Conservation (phyloP, 1,140 invertebrate species). For the Gerris buenoi region DNA sequence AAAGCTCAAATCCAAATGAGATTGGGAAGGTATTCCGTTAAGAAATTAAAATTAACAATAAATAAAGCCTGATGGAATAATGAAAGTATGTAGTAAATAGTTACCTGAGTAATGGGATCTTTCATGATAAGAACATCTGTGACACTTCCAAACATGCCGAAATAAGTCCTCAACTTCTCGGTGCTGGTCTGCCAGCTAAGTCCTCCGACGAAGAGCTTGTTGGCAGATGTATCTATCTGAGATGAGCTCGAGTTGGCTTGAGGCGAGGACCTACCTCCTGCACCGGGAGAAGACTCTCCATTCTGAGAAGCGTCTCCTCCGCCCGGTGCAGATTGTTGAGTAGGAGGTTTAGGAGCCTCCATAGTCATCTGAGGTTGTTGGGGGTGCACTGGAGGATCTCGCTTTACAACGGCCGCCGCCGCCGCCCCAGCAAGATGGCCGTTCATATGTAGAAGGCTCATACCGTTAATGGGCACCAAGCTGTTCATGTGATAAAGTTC, state of each 20-base stretch:
- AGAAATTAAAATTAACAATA: no score
- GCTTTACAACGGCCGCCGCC: constrained; percentile 9
- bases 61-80: no score
- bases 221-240: constrained; percentile 52
- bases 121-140: constrained; percentile 90
- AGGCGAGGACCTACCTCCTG: constrained; percentile 26
- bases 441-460: constrained; percentile 20
- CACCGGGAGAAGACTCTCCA: constrained; percentile 6
- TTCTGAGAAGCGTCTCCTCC: constrained; percentile 17
- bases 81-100: no score
- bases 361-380: constrained; percentile 23
- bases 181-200: constrained; percentile 82
- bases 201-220: constrained; percentile 79
- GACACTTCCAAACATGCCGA: constrained; percentile 77
- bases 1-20: no score
- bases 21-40: no score
- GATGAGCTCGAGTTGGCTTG: constrained; percentile 26
- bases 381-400: constrained; percentile 6
- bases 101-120: constrained; percentile 81
- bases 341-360: constrained; percentile 17
- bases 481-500: constrained; percentile 22
- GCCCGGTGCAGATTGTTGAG: constrained; percentile 19
- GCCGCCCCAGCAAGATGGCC: constrained; percentile 12
- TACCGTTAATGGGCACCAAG: constrained; percentile 15
- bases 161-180: constrained; percentile 77